Evolutionary conservation across 2,888 invertebrate species (phyloP).

Genomic region (Panzeria rudis): DNA sequence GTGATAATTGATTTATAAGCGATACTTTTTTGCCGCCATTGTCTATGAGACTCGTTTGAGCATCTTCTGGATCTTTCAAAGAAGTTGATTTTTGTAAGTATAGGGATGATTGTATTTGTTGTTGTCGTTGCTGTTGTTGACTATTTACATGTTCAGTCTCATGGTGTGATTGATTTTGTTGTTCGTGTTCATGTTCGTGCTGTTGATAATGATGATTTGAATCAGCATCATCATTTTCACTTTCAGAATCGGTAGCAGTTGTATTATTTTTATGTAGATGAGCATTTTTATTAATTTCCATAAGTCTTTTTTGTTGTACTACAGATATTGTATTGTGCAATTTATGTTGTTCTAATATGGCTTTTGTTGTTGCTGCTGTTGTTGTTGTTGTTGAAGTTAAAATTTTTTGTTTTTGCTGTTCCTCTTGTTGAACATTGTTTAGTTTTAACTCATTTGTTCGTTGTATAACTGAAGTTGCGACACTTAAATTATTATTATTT

Average conservation of each 20-base stretch:
- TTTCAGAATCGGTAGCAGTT: constrained; percentile 67
- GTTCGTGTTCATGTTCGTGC: constrained; percentile 56
- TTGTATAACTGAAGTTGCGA: constrained; percentile 69
- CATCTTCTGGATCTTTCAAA: constrained; percentile 27
- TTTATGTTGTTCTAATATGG: constrained; percentile 66
- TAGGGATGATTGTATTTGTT: constrained; percentile 48
- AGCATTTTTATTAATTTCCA: constrained; percentile 64
- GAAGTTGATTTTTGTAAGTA: constrained; percentile 57
- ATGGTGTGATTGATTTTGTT: constrained; percentile 63
- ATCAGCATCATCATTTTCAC: constrained; percentile 66
- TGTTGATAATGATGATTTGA: constrained; percentile 56
- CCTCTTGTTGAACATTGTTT: constrained; percentile 36
- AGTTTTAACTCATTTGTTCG: constrained; percentile 64
- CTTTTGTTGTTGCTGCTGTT: constrained; percentile 58
- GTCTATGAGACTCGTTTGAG: constrained; percentile 14
- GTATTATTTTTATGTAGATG: constrained; percentile 64
- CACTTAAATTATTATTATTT: constrained; percentile 46
- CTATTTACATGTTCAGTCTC: constrained; percentile 66
- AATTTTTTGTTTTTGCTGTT: constrained; percentile 30
- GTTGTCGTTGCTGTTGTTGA: constrained; percentile 54
- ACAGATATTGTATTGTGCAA: constrained; percentile 69
- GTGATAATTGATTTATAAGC: constrained; percentile 77
- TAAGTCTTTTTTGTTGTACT: constrained; percentile 73
- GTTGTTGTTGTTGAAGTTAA: constrained; percentile 39
- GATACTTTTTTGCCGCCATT: constrained; percentile 67